Percentiles rank a stretch among this genome's conserved stretches.
Evolutionary conservation across 2,888 invertebrate species (phyloP).

Genomic region (Rutpela maculata): DNA sequence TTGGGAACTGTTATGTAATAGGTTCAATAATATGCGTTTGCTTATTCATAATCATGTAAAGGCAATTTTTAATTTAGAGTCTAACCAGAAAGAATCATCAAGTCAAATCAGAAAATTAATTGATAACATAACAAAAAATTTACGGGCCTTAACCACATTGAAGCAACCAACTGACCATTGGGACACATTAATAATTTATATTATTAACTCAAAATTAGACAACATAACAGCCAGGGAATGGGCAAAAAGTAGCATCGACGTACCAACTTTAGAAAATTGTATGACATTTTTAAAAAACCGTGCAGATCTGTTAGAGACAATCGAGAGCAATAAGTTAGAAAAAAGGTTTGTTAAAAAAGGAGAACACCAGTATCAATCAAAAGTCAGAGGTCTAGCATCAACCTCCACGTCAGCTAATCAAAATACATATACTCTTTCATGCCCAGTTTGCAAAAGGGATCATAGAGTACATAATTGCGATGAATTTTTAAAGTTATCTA

Average conservation of each 20-base stretch:
- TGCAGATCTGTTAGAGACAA: not conserved
- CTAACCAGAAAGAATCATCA: too few species aligned
- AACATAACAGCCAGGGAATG: not conserved
- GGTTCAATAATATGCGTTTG: not conserved
- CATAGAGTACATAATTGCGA: not conserved
- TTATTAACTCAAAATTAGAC: not conserved
- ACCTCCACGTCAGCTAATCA: not conserved
- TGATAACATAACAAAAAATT: too few species aligned
- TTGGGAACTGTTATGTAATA: not conserved
- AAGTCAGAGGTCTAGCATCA: not conserved
- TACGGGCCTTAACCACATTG: too few species aligned
- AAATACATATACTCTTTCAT: not conserved
- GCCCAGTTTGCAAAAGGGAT: not conserved
- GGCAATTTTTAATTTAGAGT: slow-evolving; percentile 54
- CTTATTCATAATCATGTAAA: not conserved
- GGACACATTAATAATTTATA: too few species aligned
- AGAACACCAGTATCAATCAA: too few species aligned
- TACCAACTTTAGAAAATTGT: slow-evolving; percentile 7
- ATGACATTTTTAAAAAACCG: not conserved
- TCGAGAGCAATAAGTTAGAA: too few species aligned
- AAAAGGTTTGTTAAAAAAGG: too few species aligned
- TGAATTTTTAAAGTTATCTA: not conserved
- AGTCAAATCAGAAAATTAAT: too few species aligned
- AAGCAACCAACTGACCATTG: not conserved
- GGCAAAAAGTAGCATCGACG: not conserved